Percentiles rank a stretch among this genome's conserved stretches.
phyloP scores from a whole-genome alignment of 2,888 invertebrate genomes.

The Synanthedon vespiformis region DNA sequence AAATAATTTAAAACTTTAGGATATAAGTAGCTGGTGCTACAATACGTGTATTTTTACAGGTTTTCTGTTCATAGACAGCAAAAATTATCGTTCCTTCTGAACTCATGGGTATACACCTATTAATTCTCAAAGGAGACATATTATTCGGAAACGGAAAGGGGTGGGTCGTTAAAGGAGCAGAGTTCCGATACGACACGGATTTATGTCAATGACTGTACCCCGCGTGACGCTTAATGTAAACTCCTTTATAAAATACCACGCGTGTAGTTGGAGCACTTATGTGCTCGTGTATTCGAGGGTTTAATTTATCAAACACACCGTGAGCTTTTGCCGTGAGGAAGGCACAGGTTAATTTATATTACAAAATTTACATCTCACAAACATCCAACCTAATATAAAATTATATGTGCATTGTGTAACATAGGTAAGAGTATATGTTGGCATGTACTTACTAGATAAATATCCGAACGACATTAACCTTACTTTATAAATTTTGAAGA shows the following conservation, averaged over 20 bases:
- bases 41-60: too few relatives aligned
- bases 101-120: conserved; percentile 5
- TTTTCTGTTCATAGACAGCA: too few relatives aligned
- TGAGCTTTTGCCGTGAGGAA: neutral
- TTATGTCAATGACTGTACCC: conserved; percentile 29
- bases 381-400: too few relatives aligned
- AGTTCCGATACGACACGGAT: conserved; percentile 33
- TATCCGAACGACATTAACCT: too few relatives aligned
- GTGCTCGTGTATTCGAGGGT: neutral
- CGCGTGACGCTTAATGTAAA: conserved; percentile 20
- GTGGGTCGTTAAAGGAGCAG: conserved; percentile 16
- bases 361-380: conserved; percentile 7
- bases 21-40: too few relatives aligned
- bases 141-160: conserved; percentile 11
- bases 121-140: conserved; percentile 15
- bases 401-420: too few relatives aligned
- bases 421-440: too few relatives aligned
- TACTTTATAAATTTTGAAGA: too few relatives aligned
- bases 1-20: too few relatives aligned
- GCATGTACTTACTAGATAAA: too few relatives aligned
- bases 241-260: conserved; percentile 8
- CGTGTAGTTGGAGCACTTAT: neutral
- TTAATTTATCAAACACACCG: neutral
- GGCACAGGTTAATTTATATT: conserved; percentile 16
- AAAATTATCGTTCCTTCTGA: too few relatives aligned